These are phyloP conservation scores for Leucozona laternaria DNA, from an alignment of 2,888 invertebrate genomes.

Conservation along the genomic window DNA sequence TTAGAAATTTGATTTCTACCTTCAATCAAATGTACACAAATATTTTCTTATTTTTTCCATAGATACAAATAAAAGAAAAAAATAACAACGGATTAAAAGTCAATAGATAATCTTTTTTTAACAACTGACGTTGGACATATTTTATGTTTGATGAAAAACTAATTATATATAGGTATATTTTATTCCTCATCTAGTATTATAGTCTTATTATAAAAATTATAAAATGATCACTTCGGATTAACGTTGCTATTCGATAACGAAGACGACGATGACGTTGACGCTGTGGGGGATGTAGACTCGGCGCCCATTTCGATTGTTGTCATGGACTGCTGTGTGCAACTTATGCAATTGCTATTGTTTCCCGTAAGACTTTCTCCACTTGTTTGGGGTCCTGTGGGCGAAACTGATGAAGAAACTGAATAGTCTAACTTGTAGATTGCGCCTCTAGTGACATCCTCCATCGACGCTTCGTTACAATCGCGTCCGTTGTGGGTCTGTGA, in stretches of 20 bases:
- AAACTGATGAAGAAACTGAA: constrained; percentile 79
- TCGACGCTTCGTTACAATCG: constrained; percentile 95
- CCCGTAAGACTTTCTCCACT: constrained; percentile 47
- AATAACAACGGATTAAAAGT: constrained; percentile 50
- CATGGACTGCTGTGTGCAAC: constrained; percentile 66
- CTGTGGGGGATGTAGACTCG: constrained; percentile 76
- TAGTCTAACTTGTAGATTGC: constrained; percentile 89
- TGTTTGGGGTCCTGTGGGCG: constrained; percentile 56
- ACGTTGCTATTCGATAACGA: constrained; percentile 77
- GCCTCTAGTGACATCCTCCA: constrained; percentile 94
- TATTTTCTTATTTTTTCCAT: constrained; percentile 39
- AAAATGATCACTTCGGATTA: constrained; percentile 77
- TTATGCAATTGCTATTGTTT: constrained; percentile 51
- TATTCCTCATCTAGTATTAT: constrained; percentile 65
- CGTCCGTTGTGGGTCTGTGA: constrained; percentile 91
- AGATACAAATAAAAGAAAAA: constrained; percentile 45
- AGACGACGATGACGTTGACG: constrained; percentile 76
- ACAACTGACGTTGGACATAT: constrained; percentile 61
- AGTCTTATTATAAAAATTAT: constrained; percentile 71
- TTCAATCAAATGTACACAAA: constrained; percentile 60
- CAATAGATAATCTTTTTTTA: constrained; percentile 44
- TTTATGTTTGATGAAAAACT: constrained; percentile 53
- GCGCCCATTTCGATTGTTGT: constrained; percentile 73
- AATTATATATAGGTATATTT: constrained; percentile 59
- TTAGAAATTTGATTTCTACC: constrained; percentile 67